Percentiles rank a stretch among this genome's conserved stretches.
phyloP scores from a whole-genome alignment of 2,888 invertebrate species.

The Acronicta leporina region DNA sequence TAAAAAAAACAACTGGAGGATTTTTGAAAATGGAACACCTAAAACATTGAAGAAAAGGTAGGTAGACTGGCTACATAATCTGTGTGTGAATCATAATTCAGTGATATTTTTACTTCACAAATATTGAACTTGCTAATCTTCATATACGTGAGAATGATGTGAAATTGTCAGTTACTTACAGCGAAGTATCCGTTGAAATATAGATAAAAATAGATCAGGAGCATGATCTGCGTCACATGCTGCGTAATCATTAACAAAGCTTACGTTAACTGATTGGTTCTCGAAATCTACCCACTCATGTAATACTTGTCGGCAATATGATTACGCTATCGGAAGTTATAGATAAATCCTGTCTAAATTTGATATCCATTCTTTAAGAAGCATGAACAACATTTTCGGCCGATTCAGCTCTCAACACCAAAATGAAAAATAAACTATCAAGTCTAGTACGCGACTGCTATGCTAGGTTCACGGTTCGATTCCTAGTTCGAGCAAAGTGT shows the following conservation, averaged over 20 bases:
- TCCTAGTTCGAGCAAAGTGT: too few species aligned
- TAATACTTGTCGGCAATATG: conserved; percentile 2
- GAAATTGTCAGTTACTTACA: conserved; percentile 1
- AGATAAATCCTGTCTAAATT: not conserved
- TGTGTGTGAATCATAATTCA: not conserved
- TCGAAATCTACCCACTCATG: conserved; percentile 28
- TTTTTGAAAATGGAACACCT: too few species aligned
- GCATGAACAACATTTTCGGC: too few species aligned
- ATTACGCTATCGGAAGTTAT: not conserved
- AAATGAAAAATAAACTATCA: too few species aligned
- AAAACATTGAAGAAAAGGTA: not conserved
- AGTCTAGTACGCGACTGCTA: too few species aligned
- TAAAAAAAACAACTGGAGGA: too few species aligned
- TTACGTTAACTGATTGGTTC: conserved; percentile 45
- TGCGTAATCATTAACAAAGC: conserved; percentile 58
- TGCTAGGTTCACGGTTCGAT: too few species aligned
- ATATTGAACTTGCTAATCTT: not conserved
- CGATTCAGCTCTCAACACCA: too few species aligned
- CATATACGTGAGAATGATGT: conserved; percentile 1
- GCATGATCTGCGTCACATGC: conserved; percentile 44
- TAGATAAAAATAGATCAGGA: conserved; percentile 25
- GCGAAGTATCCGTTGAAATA: conserved; percentile 4
- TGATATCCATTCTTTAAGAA: too few species aligned
- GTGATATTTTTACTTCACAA: not conserved
- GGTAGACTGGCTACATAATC: not conserved